Evolutionary conservation across 2,888 invertebrate species (phyloP).

Genomic region (Tenthredo amoena): DNA sequence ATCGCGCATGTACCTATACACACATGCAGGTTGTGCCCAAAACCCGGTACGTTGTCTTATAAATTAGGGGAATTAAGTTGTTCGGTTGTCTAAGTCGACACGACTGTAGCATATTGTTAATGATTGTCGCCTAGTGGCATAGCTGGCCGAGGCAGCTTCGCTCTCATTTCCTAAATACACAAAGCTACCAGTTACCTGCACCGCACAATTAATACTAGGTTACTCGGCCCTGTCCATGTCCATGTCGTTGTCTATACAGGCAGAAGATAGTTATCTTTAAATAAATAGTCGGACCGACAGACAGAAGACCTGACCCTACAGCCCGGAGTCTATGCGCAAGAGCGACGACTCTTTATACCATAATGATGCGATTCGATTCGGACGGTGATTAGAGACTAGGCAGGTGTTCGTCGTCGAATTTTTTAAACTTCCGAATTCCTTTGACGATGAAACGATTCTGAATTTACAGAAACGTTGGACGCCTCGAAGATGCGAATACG

Average conservation of each 20-base stretch:
- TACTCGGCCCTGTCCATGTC: neutral
- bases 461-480: neutral
- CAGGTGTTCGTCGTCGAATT: neutral
- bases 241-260: neutral
- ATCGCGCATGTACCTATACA: neutral
- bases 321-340: neutral
- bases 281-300: constrained; percentile 8
- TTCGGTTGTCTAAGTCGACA: neutral
- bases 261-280: constrained; percentile 2
- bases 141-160: neutral
- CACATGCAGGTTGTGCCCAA: neutral
- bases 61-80: constrained; percentile 42
- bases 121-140: neutral
- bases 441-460: neutral
- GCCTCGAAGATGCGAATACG: too few species aligned
- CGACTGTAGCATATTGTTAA: neutral
- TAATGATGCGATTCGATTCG: constrained; percentile 41
- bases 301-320: neutral
- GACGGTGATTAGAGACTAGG: constrained; percentile 18
- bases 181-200: neutral
- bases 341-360: neutral
- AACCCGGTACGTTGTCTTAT: neutral
- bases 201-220: constrained; percentile 6
- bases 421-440: too few species aligned
- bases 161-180: constrained; percentile 12